phyloP scores from a whole-genome alignment of 2,888 invertebrate genomes.

The Lamproptera curius region DNA sequence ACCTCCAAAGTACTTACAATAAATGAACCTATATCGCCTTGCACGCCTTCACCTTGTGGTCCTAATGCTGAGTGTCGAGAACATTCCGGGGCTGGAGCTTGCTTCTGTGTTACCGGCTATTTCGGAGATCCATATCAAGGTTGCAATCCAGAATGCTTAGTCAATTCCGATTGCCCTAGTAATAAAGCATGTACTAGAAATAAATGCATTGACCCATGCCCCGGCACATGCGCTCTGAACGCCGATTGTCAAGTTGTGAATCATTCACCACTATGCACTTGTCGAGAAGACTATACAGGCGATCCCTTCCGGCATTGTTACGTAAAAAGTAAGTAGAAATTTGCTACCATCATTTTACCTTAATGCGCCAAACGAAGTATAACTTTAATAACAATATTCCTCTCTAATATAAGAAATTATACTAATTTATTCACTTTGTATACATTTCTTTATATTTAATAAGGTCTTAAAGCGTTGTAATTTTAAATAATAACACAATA shows the following conservation, averaged over 20 bases:
- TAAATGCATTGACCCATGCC: conserved; percentile 88
- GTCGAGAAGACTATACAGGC: conserved; percentile 82
- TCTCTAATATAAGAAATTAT: no score
- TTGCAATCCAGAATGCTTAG: conserved; percentile 85
- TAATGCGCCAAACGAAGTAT: no score
- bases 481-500: no score
- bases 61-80: conserved; percentile 80
- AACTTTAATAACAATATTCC: no score
- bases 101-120: conserved; percentile 83
- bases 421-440: no score
- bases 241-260: conserved; percentile 86
- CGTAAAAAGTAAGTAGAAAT: conserved; percentile 46
- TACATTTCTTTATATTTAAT: no score
- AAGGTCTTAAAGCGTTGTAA: no score
- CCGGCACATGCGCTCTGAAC: conserved; percentile 86
- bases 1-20: conserved; percentile 37
- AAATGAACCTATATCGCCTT: conserved; percentile 66
- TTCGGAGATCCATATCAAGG: conserved; percentile 89
- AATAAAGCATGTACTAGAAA: conserved; percentile 84
- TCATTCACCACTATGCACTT: conserved; percentile 83
- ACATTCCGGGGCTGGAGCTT: conserved; percentile 79
- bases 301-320: conserved; percentile 84
- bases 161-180: conserved; percentile 85
- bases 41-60: conserved; percentile 81
- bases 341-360: no score